Evolutionary conservation across 2,797 vertebrate species (phyloP), one percentile per base, ranked within the genome.

Genomic region (Melanotaenia nigrans): DNA sequence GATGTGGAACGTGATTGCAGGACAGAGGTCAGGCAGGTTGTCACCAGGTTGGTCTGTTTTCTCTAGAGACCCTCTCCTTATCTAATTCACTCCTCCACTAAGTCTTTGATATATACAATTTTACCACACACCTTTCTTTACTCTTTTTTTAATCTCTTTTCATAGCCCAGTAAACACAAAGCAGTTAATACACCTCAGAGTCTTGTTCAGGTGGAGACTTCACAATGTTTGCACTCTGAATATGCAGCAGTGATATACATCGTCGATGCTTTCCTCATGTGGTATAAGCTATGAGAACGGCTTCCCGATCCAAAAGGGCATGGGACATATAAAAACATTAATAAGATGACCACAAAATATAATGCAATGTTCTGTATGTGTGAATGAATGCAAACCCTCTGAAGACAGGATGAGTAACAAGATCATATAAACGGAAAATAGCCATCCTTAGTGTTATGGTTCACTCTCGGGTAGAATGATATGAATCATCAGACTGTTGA

Each of bases 381-480:
- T 11, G 49, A 22, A 51, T 54, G 28, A 20, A 36, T 33, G 42
- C 45, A 33, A 38, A 71, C 62, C 40, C 4, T 53, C 9, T 5
- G 1, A 53, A 14, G 22, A 51, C 53, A 42, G 25, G 4, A 2
- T 42, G 40, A 42, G 14, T 14, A 42, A 18, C 20, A 18, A 32
- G 25, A 56, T 55, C 20, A 64, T 61, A 59, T 71, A 73, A 74
- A 53, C n/a, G 65, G 25, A 68, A 71, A 68, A 64, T 20, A 68
- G 24, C 4, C 30, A 20, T 59, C 60, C 30, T 53, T 28, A 18
- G 42, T n/a, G 53, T 28, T 51, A 20, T 35, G 24, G 36, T 24
- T 64, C 20, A 35, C 28, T 61, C 56, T 16, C 4, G 8, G 40
- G 33, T 56, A 58, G 57, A 57, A 16, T 42, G 4, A 4, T 16